Percentiles rank a stretch among this genome's conserved stretches.
Conservation (phyloP, 2,888 invertebrate species). For the Drosophila emarginata region DNA sequence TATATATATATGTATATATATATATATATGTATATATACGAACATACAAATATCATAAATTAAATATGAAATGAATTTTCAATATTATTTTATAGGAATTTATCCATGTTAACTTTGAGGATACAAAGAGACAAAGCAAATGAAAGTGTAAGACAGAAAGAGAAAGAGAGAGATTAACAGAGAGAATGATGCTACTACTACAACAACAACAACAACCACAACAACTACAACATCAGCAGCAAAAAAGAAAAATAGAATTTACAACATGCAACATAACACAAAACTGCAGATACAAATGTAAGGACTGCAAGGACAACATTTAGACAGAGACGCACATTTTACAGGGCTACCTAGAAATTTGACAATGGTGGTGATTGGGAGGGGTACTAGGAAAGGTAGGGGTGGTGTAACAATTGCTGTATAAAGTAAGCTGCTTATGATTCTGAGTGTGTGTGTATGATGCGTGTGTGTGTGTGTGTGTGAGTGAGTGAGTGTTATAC, state of each 20-base stretch:
- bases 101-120: constrained; percentile 83
- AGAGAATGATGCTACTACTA: constrained; percentile 49
- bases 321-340: constrained; percentile 24
- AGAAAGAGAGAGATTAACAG: constrained; percentile 26
- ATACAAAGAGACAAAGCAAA: constrained; percentile 51
- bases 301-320: constrained; percentile 29
- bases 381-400: not conserved
- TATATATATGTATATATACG: not conserved
- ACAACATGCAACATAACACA: constrained; percentile 24
- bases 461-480: constrained; percentile 15
- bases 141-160: constrained; percentile 5
- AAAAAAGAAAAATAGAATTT: constrained; percentile 3
- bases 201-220: constrained; percentile 57
- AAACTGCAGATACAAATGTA: constrained; percentile 15
- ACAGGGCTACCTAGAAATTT: not conserved
- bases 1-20: not conserved
- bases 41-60: constrained; percentile 16
- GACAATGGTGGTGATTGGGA: too few relatives aligned
- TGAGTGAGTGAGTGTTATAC: not conserved
- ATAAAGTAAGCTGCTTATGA: constrained; percentile 70
- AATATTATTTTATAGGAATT: constrained; percentile 81
- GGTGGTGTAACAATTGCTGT: constrained; percentile 25
- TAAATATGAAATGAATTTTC: constrained; percentile 50
- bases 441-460: constrained; percentile 29
- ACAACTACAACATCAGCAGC: constrained; percentile 48